Base-by-base conservation (phyloP, 2,797 vertebrate species). In the Acanthurus lineatus region DNA sequence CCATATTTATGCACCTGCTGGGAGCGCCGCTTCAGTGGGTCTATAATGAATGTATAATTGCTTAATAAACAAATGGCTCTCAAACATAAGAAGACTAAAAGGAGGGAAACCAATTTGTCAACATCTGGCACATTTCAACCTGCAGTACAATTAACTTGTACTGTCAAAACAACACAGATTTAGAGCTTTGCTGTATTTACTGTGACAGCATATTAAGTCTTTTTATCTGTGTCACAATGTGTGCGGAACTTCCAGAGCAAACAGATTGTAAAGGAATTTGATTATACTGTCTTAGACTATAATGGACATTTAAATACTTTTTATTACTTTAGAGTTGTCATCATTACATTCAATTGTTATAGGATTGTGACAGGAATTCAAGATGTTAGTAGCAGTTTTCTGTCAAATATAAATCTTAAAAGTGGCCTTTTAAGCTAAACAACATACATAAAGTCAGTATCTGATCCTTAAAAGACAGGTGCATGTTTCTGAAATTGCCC, bases 1-100 rank as follows among this genome's bases (percentile, higher is more conserved):
- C 65, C 42, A 57, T 67, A 66, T 82, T 71, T 19, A 48, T 67
- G 68, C 57, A 78, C 67, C 47, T 58, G 63, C 40, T 61, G 51
- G 63, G 42, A 63, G 51, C 0, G 16, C 38, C 66, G 49, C 52
- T 62, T 63, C 40, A 45, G 32, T 54, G n/a, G 42, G 19, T 72
- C 22, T 49, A 17, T 49, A 57, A 59, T 66, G 22, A 56, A 40
- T 38, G 19, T 59, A 17, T 52, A 59, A 53, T 12, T 38, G 11
- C n/a, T 68, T 17, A 19, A 63, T 38, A 62, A 67, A 48, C 17
- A 69, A 65, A 81, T 57, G 17, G 20, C 52, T 74, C 44, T 57
- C n/a, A 10, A 53, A 65, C 44, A 71, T 59, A 11, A 73, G 12
- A 9, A 28, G 19, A 51, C 49, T 48, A 17, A 65, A 78, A 52